phyloP scores from a whole-genome alignment of 2,888 invertebrate species.

The Incurvaria masculella region DNA sequence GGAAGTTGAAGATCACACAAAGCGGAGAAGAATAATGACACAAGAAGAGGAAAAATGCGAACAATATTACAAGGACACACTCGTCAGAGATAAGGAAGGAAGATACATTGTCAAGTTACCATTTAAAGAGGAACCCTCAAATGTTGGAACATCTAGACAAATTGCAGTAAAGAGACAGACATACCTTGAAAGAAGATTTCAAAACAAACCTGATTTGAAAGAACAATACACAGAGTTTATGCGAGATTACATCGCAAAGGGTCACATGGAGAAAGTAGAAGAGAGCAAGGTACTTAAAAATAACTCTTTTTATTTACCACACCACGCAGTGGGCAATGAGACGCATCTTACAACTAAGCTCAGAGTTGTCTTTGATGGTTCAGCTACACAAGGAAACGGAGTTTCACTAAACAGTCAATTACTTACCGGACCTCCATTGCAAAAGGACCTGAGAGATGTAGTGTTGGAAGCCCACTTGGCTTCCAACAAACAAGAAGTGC shows the following conservation, averaged over 20 bases:
- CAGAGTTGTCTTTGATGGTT: neutral
- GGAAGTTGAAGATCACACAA: no score
- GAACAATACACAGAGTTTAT: neutral
- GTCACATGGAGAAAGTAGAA: neutral
- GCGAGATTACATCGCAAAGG: neutral
- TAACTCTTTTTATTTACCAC: neutral
- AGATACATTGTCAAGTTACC: no score
- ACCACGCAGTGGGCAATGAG: neutral
- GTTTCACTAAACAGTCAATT: neutral
- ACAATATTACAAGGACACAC: no score
- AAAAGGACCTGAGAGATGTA: neutral
- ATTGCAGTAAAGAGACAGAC: neutral
- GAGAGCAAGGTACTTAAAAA: neutral
- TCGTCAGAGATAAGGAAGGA: no score
- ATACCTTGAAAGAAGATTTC: neutral
- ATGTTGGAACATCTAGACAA: no score
- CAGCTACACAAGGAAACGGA: neutral
- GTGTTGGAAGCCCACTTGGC: neutral
- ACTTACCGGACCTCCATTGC: neutral
- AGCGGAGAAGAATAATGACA: no score
- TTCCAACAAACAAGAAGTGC: neutral
- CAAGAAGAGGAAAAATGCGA: no score
- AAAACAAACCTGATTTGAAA: neutral
- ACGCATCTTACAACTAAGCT: neutral
- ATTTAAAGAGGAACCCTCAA: no score